A percentile compares a stretch with the other conserved stretches of the same genome.
Evolutionary conservation across 1,140 invertebrate species (phyloP).

Genomic region (Drosophila setifemur): DNA sequence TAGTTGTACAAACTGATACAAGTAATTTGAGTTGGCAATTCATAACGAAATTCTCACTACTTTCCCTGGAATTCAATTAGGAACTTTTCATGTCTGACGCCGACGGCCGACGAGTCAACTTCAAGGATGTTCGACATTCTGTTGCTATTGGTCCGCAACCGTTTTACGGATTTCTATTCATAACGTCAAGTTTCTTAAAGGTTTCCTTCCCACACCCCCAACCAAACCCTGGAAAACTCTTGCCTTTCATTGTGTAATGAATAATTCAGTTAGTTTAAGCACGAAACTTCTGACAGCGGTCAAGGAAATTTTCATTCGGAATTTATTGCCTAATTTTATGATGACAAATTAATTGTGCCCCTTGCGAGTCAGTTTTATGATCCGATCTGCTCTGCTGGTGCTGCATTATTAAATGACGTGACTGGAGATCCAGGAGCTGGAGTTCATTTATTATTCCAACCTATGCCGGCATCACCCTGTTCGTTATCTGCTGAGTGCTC

Average conservation of each 20-base stretch:
- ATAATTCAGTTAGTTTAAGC: conserved; percentile 34
- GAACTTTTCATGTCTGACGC: conserved; percentile 55
- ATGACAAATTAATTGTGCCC: conserved; percentile 67
- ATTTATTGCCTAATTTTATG: conserved; percentile 61
- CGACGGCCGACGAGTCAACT: conserved; percentile 16
- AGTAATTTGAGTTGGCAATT: conserved; percentile 56
- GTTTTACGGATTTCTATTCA: conserved; percentile 22
- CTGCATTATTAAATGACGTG: conserved; percentile 43
- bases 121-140: conserved; percentile 38
- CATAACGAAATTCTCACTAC: conserved; percentile 59
- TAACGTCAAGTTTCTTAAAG: conserved; percentile 17
- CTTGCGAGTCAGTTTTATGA: conserved; percentile 9
- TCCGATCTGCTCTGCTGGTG: not conserved
- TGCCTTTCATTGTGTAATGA: conserved; percentile 22
- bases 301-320: conserved; percentile 37
- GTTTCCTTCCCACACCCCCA: conserved; percentile 1
- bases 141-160: conserved; percentile 25
- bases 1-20: conserved; percentile 34
- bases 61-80: conserved; percentile 74
- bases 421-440: conserved; percentile 35
- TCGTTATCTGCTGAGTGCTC: conserved; percentile 37
- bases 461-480: not conserved
- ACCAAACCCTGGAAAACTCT: conserved; percentile 7
- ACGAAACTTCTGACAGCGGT: conserved; percentile 61
- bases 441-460: conserved; percentile 44